These are phyloP conservation scores for Muntiacus reevesi DNA, from an alignment of 2,113 vertebrate genomes.

Conservation along the genomic window DNA sequence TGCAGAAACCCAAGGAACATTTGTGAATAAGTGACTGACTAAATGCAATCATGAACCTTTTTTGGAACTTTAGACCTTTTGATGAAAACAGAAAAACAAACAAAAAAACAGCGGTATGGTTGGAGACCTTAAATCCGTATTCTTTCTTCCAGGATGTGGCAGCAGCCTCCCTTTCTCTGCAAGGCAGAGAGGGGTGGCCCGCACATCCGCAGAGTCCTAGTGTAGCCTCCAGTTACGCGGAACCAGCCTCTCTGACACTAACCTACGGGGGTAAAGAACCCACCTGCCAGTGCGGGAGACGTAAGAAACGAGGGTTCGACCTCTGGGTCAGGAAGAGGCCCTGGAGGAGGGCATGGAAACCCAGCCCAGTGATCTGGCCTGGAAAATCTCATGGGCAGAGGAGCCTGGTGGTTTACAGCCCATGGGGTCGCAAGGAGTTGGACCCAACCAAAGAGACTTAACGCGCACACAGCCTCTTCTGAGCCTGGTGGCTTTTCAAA, in stretches of 20 bases:
- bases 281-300: accelerated
- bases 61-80: not conserved
- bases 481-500: not conserved
- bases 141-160: not conserved
- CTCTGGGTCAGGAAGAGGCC: not conserved
- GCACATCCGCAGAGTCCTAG: accelerated
- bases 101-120: not conserved
- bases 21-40: not conserved
- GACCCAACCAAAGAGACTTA: not conserved
- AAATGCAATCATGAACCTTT: not conserved
- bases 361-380: not conserved
- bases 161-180: not conserved
- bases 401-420: not conserved
- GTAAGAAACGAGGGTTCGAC: not conserved
- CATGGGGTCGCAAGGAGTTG: not conserved
- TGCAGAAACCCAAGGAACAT: not conserved
- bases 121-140: not conserved
- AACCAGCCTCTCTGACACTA: not conserved
- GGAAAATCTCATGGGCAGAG: not conserved
- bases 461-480: accelerated
- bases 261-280: not conserved
- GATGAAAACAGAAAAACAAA: not conserved
- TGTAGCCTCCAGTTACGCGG: accelerated
- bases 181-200: too few species aligned
- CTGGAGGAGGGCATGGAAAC: not conserved